Percentiles rank a stretch among this genome's conserved stretches.
Conservation (phyloP, 2,113 vertebrate species). For the Desmodus rotundus region DNA sequence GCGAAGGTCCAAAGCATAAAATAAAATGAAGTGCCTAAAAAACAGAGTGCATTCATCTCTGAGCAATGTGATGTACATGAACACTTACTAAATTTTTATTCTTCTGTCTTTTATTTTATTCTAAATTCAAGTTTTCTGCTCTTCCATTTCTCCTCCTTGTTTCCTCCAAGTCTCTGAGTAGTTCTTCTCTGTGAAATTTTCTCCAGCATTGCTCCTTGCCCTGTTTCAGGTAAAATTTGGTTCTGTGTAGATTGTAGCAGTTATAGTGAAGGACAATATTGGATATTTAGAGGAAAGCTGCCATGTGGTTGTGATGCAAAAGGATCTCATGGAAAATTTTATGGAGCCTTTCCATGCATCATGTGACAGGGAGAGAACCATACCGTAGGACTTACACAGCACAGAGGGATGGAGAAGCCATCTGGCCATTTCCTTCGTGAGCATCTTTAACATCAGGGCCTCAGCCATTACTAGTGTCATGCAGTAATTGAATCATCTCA, state of each 20-base stretch:
- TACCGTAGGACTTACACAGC: not conserved
- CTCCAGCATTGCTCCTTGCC: not conserved
- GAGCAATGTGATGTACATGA: not conserved
- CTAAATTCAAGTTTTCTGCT: not conserved
- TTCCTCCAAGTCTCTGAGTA: not conserved
- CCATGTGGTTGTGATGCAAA: not conserved
- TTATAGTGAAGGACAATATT: fast-evolving
- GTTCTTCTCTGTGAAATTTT: not conserved
- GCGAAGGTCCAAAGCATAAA: constrained; percentile 13
- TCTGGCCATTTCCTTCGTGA: not conserved
- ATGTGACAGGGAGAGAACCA: not conserved
- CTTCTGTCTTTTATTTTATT: not conserved
- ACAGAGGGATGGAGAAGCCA: too few relatives aligned
- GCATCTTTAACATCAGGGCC: not conserved
- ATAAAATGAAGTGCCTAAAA: constrained; percentile 17
- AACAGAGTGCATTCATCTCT: not conserved
- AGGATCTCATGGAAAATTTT: not conserved
- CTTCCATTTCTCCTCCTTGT: not conserved
- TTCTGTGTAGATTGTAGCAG: not conserved
- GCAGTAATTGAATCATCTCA: not conserved
- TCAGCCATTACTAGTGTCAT: not conserved
- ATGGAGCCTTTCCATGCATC: fast-evolving
- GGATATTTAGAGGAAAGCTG: not conserved
- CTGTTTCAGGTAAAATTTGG: not conserved
- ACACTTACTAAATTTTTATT: not conserved